Evolutionary conservation across 2,888 invertebrate genomes (phyloP).

Genomic region (Nephrotoma appendiculata): DNA sequence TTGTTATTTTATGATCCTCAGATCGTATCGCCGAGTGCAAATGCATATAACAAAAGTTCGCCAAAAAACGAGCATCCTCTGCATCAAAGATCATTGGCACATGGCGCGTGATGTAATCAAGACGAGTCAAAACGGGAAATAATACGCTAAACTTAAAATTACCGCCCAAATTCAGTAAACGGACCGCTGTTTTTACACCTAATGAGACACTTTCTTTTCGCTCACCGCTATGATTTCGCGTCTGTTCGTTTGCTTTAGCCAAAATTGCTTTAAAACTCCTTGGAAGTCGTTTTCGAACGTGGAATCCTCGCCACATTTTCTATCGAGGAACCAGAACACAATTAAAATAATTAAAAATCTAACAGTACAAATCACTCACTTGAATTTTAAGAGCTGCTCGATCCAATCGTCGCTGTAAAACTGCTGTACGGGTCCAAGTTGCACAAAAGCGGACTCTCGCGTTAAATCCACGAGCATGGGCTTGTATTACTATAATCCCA

Average conservation of each 20-base stretch:
- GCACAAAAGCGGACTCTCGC: constrained; percentile 34
- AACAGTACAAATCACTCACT: neutral
- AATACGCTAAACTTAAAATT: constrained; percentile 24
- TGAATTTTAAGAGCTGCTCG: constrained; percentile 41
- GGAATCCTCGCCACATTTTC: constrained; percentile 35
- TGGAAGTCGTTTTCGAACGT: constrained; percentile 18
- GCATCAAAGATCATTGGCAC: constrained; percentile 28
- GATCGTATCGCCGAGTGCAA: constrained; percentile 33
- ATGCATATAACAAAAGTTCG: constrained; percentile 30
- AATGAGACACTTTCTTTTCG: constrained; percentile 21
- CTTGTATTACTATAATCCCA: constrained; percentile 25
- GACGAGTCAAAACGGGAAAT: constrained; percentile 19
- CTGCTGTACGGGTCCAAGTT: constrained; percentile 34
- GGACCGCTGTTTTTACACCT: constrained; percentile 22
- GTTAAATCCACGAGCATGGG: constrained; percentile 35
- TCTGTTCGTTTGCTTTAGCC: neutral
- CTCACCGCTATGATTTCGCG: constrained; percentile 15
- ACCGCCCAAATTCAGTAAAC: constrained; percentile 24
- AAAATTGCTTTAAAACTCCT: constrained; percentile 17
- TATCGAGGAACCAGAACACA: neutral
- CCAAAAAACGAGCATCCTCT: constrained; percentile 28
- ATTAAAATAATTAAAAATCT: neutral
- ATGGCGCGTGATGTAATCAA: constrained; percentile 28
- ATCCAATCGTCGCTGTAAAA: constrained; percentile 30
- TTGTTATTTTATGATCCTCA: constrained; percentile 30